Percentiles rank a stretch among this genome's conserved stretches.
phyloP scores from a whole-genome alignment of 2,113 vertebrate genomes.

The Alaudala cheleensis region DNA sequence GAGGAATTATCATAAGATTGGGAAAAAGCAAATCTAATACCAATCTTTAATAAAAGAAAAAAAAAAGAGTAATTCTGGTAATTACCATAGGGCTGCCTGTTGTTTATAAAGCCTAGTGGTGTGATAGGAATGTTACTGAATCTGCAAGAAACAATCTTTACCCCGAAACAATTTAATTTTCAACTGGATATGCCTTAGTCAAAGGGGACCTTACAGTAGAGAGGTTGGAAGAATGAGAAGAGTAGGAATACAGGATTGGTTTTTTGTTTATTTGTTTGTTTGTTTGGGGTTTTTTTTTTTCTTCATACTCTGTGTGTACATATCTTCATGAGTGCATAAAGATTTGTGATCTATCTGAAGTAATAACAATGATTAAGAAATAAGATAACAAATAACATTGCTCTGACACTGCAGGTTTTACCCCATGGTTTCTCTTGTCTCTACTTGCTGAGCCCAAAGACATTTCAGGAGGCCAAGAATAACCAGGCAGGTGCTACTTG shows the following conservation, averaged over 20 bases:
- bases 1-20: slow-evolving; percentile 31
- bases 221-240: background rate
- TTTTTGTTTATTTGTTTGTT: too few relatives aligned
- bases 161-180: background rate
- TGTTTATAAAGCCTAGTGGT: background rate
- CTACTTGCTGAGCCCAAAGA: slow-evolving; percentile 8
- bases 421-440: background rate
- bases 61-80: background rate
- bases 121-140: background rate
- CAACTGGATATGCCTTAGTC: background rate
- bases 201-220: background rate
- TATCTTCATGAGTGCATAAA: background rate
- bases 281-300: rapidly evolving
- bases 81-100: background rate
- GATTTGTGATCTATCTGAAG: background rate
- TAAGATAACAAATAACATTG: background rate
- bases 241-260: background rate
- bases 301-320: background rate
- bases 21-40: slow-evolving; percentile 23
- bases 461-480: background rate
- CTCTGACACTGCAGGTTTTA: background rate
- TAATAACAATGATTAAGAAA: background rate
- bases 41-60: slow-evolving; percentile 1
- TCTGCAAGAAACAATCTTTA: background rate
- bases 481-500: background rate